Base-by-base conservation (phyloP, 2,113 vertebrate species). In the Paramormyrops kingsleyae region DNA sequence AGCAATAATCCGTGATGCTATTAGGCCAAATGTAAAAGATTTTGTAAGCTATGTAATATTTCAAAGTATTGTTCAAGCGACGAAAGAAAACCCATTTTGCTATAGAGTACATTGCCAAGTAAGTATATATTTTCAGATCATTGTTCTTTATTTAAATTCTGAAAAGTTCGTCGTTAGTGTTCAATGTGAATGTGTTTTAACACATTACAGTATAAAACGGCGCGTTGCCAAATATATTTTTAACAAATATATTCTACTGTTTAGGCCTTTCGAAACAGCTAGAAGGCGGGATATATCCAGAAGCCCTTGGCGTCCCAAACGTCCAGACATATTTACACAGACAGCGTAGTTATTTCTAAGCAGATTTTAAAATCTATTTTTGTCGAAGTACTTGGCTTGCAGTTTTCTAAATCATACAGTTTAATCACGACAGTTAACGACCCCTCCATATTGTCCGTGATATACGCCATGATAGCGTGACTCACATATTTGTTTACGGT, bases 401-500 rank as follows among this genome's bases (percentile, higher is more conserved):
- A 80, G 74, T 80, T 80, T 80, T 80, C 74, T 17, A 80, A 42
- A 80, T 42, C 74, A 80, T 42, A 80, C 74, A 80, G 31, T 80
- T 80, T 80, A 42, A 80, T 39, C 31, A 42, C 35, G 74, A 42
- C 74, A 80, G 74, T 80, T 35, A 80, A 80, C 74, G 74, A 80
- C 74, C 74, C 35, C 74, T 42, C 74, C 74, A 80, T 80, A 80
- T 80, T 80, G 35, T 80, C 74, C 5, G 74, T 27, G 74, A 80
- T 80, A 19, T 80, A 42, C 74, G 74, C 74, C 74, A 39, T 80
- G 35, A 80, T 80, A 42, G 35, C 74, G 35, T 80, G 74, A 80
- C 74, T 80, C 74, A 80, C 74, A 80, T 80, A 80, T 80, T 80
- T 80, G 74, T 80, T 80, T 80, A 80, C 35, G 35, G 74, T 80